Evolutionary conservation across 2,113 vertebrate species (phyloP).

Genomic region (Strix aluco): DNA sequence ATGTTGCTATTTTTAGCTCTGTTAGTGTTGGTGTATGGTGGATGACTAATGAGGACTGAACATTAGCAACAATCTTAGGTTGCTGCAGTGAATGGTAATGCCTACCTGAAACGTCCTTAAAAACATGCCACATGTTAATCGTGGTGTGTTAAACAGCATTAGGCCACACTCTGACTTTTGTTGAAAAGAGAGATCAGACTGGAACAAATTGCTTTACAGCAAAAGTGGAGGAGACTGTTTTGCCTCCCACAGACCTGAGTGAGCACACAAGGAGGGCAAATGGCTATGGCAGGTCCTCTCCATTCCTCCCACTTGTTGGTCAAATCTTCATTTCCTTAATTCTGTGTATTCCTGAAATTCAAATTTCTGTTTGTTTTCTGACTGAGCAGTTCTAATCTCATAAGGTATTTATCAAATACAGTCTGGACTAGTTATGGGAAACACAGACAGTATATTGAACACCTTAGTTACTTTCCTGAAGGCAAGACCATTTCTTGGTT

Average conservation of each 20-base stretch:
- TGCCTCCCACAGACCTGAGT: not conserved
- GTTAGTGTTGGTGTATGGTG: not conserved
- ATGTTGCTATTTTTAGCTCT: slow-evolving; percentile 8
- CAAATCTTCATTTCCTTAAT: not conserved
- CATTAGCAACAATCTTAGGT: not conserved
- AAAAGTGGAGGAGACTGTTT: not conserved
- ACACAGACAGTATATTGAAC: not conserved
- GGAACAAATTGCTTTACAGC: not conserved
- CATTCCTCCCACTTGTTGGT: not conserved
- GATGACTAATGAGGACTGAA: not conserved
- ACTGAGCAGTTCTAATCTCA: not conserved
- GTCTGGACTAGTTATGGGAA: not conserved
- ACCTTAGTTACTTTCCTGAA: not conserved
- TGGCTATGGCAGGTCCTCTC: not conserved
- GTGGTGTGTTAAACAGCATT: not conserved
- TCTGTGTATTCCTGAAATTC: not conserved
- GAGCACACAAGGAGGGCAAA: not conserved
- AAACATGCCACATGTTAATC: not conserved
- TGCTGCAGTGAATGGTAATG: not conserved
- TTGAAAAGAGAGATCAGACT: not conserved
- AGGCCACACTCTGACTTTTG: not conserved
- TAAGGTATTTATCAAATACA: not conserved
- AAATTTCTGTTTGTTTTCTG: not conserved
- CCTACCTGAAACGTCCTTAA: not conserved
- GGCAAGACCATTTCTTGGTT: not conserved